Conservation (phyloP, 2,797 vertebrate genomes). For the Anguilla marmorata region DNA sequence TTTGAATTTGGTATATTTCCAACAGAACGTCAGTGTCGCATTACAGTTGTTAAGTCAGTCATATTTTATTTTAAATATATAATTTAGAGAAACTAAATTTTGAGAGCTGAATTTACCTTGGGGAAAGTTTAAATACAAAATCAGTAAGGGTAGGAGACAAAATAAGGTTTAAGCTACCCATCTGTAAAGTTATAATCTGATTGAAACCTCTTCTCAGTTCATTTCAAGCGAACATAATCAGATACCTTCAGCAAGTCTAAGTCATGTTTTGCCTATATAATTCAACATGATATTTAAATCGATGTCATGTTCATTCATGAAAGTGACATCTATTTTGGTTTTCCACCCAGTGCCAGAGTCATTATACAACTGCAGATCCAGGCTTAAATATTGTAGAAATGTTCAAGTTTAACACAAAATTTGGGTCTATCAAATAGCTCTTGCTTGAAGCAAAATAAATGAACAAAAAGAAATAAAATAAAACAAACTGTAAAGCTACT, state of each 20-base stretch:
- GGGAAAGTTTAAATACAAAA: background rate
- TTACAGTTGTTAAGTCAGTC: background rate
- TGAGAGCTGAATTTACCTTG: background rate
- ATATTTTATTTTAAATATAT: background rate
- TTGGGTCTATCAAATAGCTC: background rate
- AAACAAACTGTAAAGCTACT: background rate
- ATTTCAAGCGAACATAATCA: background rate
- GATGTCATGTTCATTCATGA: background rate
- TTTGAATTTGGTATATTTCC: background rate
- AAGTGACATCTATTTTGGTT: background rate
- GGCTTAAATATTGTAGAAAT: background rate
- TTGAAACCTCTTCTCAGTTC: background rate
- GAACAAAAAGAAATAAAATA: background rate
- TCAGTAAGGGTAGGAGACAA: background rate
- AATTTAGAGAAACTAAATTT: background rate
- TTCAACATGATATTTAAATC: background rate
- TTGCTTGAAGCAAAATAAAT: background rate
- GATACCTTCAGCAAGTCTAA: background rate
- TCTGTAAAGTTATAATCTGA: background rate
- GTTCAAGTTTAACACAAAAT: background rate
- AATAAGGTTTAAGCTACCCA: background rate
- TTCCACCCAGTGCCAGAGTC: background rate
- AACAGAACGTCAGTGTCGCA: background rate
- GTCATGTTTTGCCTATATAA: background rate
- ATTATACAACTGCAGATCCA: background rate